Base-by-base conservation (phyloP, 1,140 invertebrate species). In the Zaprionus davidi region DNA sequence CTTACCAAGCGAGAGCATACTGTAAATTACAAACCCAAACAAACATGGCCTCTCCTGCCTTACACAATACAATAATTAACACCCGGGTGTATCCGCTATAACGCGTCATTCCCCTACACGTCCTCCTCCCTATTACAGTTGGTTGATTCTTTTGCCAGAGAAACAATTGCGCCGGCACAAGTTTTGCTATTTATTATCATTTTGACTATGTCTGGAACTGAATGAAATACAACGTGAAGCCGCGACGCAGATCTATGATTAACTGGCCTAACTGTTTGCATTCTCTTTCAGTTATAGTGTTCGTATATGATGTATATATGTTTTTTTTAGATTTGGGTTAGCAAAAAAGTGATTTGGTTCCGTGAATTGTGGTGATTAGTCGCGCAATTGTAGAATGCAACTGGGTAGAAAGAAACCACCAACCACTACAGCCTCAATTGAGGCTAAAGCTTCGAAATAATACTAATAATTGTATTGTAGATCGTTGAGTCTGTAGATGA, bases 141-240 rank as follows among this genome's bases (percentile, higher is more conserved):
- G 77, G 84, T 36, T 86, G 83, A 80, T 67, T 86, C 79, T 51
- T 11, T 70, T 53, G 41, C 9, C 11, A 17, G n/a, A 34, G 41
- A 67, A 66, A 44, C 24, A 56, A 49, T 49, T 51, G 20, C 46
- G 4, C 53, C 78, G 17, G 31, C 71, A n/a, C 26, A 63, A 28
- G 64, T 53, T 67, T 82, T 49, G 67, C 66, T 66, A 80, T 87
- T 83, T 73, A 88, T 78, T 88, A 83, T 67, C 65, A 77, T 82
- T 86, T 41, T 44, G n/a, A 78, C 53, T 57, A 73, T 79, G 81
- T 73, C 34, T 55, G 59, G 26, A 44, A 62, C 36, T 55, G 41
- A 64, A 36, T 31, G 31, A 56, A 67, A 69, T 46, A 53, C 56
- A 22, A 60, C 34, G 22, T 20, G 53, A 24, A 44, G 9, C 9